Percentiles rank a stretch among this genome's conserved stretches.
Conservation (phyloP, 92 coral and sea anemone species). For the Zoanthus solanderi region DNA sequence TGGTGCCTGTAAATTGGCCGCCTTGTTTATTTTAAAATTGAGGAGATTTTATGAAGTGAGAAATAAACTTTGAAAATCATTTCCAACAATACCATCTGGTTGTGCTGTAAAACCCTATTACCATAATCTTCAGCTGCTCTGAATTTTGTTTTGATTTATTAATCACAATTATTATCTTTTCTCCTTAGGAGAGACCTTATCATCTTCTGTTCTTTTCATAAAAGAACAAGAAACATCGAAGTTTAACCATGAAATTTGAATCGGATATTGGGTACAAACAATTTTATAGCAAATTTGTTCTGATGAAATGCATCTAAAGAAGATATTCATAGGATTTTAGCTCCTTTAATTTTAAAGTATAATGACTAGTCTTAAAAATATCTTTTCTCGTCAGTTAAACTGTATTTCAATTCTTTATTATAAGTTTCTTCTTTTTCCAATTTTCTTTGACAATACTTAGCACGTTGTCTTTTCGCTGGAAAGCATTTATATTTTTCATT, state of each 20-base stretch:
- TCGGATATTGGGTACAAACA: constrained; percentile 11
- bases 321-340: too few relatives aligned
- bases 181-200: constrained; percentile 44
- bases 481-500: constrained; percentile 21
- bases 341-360: not conserved
- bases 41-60: not conserved
- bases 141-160: constrained; percentile 68
- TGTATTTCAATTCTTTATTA: not conserved
- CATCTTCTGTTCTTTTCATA: constrained; percentile 64
- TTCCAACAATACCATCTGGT: constrained; percentile 32
- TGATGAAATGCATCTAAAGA: too few relatives aligned
- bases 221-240: constrained; percentile 61
- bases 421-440: not conserved
- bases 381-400: not conserved
- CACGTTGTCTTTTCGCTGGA: constrained; percentile 5
- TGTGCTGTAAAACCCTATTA: constrained; percentile 23
- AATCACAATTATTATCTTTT: constrained; percentile 57
- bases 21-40: constrained; percentile 7
- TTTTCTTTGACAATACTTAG: not conserved
- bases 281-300: not conserved
- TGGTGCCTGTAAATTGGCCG: not conserved
- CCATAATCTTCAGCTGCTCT: constrained; percentile 69
- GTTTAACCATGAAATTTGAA: constrained; percentile 58
- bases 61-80: constrained; percentile 3
- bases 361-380: not conserved